Conservation (phyloP, 2,888 invertebrate genomes). For the Hypsopygia costalis region DNA sequence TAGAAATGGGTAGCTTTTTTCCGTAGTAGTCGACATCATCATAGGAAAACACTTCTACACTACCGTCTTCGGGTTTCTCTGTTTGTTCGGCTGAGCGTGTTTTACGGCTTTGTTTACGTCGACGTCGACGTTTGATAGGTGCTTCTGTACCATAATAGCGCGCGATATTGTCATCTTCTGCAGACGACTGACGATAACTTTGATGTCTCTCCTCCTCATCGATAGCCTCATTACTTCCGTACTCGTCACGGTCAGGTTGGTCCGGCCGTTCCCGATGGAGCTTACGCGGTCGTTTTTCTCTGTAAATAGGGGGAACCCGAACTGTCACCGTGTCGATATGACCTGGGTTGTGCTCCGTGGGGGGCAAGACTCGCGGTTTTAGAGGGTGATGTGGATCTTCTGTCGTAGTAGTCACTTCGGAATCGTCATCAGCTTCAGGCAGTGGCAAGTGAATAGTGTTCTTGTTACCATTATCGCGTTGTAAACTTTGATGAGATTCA, state of each 20-base stretch:
- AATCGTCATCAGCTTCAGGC: conserved; percentile 48
- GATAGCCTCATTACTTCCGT: conserved; percentile 23
- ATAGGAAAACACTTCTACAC: conserved; percentile 37
- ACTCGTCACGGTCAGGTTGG: conserved; percentile 40
- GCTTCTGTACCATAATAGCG: conserved; percentile 41
- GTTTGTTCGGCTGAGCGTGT: conserved; percentile 36
- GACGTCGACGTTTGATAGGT: conserved; percentile 42
- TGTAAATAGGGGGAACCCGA: conserved; percentile 71
- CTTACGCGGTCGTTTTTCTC: conserved; percentile 65
- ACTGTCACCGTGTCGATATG: conserved; percentile 76
- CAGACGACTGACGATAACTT: conserved; percentile 20
- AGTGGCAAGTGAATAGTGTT: conserved; percentile 38
- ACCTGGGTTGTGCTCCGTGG: conserved; percentile 71
- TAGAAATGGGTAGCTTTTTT: conserved; percentile 49
- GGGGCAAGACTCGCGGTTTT: conserved; percentile 66
- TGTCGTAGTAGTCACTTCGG: conserved; percentile 65
- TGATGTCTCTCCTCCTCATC: conserved; percentile 23
- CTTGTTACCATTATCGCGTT: conserved; percentile 35
- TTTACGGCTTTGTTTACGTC: conserved; percentile 47
- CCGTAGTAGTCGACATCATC: conserved; percentile 66
- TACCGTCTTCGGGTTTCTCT: conserved; percentile 8
- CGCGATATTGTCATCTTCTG: conserved; percentile 48
- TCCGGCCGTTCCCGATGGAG: conserved; percentile 51
- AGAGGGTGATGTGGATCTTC: conserved; percentile 61
- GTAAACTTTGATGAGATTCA: conserved; percentile 42